Conservation (phyloP, 2,797 vertebrate species). For the Trachops cirrhosus region DNA sequence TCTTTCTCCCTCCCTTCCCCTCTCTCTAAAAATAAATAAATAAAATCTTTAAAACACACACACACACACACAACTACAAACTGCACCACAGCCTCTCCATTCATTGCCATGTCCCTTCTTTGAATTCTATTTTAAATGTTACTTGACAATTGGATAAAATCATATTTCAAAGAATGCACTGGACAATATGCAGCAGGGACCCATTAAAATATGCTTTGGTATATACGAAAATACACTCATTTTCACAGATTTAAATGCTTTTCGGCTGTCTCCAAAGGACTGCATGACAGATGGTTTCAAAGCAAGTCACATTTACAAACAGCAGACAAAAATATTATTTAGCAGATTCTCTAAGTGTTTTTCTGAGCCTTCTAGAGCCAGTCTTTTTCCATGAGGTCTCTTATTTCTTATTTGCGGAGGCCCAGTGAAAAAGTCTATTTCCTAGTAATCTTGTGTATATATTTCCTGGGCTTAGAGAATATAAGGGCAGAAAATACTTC, state of each 20-base stretch:
- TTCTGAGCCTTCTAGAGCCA: constrained; percentile 61
- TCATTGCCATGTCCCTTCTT: background rate
- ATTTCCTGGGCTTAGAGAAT: constrained; percentile 35
- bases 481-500: background rate
- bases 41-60: background rate
- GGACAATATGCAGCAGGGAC: constrained; percentile 60
- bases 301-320: constrained; percentile 76
- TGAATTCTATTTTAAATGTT: constrained; percentile 50
- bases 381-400: constrained; percentile 41
- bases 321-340: constrained; percentile 81
- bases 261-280: constrained; percentile 77
- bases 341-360: constrained; percentile 74
- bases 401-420: constrained; percentile 31
- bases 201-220: constrained; percentile 70
- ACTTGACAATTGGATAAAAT: constrained; percentile 65
- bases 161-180: constrained; percentile 54
- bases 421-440: constrained; percentile 26
- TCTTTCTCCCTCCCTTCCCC: background rate
- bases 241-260: constrained; percentile 78
- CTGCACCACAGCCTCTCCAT: background rate
- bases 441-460: background rate
- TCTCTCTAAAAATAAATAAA: background rate
- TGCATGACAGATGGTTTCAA: constrained; percentile 82
- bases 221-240: constrained; percentile 73
- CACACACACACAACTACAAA: background rate